Percentiles rank a stretch among this genome's conserved stretches.
phyloP scores from a whole-genome alignment of 2,888 invertebrate species.

The Tromatobia lineatoria region DNA sequence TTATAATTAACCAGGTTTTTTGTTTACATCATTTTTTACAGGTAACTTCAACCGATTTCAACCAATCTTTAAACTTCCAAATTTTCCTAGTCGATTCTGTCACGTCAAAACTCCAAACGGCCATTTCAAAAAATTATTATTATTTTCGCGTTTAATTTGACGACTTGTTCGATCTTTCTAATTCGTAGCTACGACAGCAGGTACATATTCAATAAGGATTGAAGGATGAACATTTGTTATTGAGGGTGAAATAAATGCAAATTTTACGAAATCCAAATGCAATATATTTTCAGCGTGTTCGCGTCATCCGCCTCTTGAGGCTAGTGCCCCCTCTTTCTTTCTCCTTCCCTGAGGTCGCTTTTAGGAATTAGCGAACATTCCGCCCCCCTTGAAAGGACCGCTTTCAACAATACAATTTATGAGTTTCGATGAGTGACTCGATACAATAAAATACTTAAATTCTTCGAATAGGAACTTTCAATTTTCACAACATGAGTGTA shows the following conservation, averaged over 20 bases:
- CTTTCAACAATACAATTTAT: conserved; percentile 22
- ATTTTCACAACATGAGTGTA: conserved; percentile 14
- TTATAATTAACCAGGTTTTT: no score
- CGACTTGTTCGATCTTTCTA: no score
- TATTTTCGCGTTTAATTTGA: no score
- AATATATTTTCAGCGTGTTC: conserved; percentile 10
- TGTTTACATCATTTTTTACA: no score
- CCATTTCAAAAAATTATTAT: no score
- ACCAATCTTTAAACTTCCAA: no score
- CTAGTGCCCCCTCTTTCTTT: background rate
- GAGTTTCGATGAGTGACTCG: conserved; percentile 12
- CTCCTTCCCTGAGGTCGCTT: background rate
- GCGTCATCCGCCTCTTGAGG: conserved; percentile 3
- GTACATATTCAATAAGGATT: no score
- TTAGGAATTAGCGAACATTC: conserved; percentile 8
- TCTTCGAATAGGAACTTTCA: conserved; percentile 13
- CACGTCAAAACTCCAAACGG: no score
- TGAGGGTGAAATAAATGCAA: background rate
- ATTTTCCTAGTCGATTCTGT: no score
- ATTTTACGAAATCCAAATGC: background rate
- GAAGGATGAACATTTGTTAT: background rate
- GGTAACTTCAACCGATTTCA: no score
- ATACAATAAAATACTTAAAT: conserved; percentile 18
- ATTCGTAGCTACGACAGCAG: no score
- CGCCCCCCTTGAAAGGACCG: conserved; percentile 41